Base-by-base conservation (phyloP, 2,113 vertebrate genomes). In the Platysteira castanea region DNA sequence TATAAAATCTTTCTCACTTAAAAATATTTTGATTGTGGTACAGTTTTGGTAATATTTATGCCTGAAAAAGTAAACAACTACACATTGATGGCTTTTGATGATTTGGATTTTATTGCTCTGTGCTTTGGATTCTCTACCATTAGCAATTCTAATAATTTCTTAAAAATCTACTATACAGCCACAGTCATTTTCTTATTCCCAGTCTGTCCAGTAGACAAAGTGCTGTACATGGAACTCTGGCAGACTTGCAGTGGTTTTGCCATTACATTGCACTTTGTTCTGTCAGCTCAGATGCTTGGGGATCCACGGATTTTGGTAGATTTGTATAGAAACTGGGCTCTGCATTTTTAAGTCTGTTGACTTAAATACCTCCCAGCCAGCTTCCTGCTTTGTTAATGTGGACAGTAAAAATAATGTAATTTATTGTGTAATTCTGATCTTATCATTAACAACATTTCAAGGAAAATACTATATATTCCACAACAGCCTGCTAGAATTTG, bases 161-260 rank as follows among this genome's bases (percentile, higher is more conserved):
- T 30, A 5, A 14, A 70, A 44, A 30, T 57, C 15, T 46, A 19
- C 30, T 70, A 2, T 57, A 39, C 3, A 42, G 8, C 44, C 46
- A 19, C 18, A 37, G 23, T 33, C 0, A 39, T 39, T 37, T 68
- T 23, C n/a, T 27, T 1, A 2, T 13, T 39, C 33, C 15, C 5
- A 57, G 2, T 52, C 7, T 50, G 9, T 63, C 35, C n/a, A n/a
- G 8, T 78, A 60, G 44, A 74, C 14, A 12, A 78, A 87, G 12
- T 37, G 12, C 24, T 65, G 16, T 47, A 10, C 9, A 8, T 39
- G 27, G 24, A 71, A 27, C 60, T 56, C 22, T n/a, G 56, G 33
- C 21, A 82, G 47, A 28, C 19, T 39, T 84, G 20, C 14, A 30
- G 1, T 59, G 30, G 67, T 74, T 60, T 60, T 82, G 28, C 24